phyloP scores from a whole-genome alignment of 2,113 vertebrate species.

The Oenanthe oenanthe region DNA sequence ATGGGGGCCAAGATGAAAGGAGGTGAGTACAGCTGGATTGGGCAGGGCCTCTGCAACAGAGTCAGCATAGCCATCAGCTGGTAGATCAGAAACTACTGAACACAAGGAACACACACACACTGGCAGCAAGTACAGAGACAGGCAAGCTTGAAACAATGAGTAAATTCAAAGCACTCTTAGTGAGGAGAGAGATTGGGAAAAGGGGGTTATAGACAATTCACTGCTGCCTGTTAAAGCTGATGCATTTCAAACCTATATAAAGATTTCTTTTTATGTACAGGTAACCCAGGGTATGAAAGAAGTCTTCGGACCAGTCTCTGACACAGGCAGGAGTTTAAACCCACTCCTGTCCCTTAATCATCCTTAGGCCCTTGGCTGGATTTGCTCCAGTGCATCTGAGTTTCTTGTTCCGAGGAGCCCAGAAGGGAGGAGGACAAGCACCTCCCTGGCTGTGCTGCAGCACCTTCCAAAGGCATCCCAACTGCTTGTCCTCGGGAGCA shows the following conservation, averaged over 20 bases:
- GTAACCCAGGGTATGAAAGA: not conserved
- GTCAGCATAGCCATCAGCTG: not conserved
- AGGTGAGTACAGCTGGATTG: conserved; percentile 90
- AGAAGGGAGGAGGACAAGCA: not conserved
- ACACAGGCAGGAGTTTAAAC: not conserved
- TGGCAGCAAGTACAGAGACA: not conserved
- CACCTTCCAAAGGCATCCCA: not conserved
- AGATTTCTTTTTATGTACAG: not conserved
- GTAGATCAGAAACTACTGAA: not conserved
- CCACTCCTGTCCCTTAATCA: not conserved
- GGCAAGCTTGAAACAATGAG: not conserved
- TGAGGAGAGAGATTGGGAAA: not conserved
- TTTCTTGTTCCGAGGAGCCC: not conserved
- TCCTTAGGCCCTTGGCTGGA: not conserved
- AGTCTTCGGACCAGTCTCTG: not conserved
- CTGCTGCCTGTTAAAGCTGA: not conserved
- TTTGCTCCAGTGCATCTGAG: not conserved
- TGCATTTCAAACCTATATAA: not conserved
- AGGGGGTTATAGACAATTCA: not conserved
- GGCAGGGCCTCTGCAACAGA: conserved; percentile 85
- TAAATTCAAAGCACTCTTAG: not conserved
- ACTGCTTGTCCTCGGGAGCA: not conserved
- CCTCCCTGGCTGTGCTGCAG: not conserved
- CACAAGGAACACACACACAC: not conserved
- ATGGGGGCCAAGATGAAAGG: conserved; percentile 91